Percentiles rank a stretch among this genome's conserved stretches.
phyloP scores from a whole-genome alignment of 2,888 invertebrate genomes.

The Cacoxenus indagator region DNA sequence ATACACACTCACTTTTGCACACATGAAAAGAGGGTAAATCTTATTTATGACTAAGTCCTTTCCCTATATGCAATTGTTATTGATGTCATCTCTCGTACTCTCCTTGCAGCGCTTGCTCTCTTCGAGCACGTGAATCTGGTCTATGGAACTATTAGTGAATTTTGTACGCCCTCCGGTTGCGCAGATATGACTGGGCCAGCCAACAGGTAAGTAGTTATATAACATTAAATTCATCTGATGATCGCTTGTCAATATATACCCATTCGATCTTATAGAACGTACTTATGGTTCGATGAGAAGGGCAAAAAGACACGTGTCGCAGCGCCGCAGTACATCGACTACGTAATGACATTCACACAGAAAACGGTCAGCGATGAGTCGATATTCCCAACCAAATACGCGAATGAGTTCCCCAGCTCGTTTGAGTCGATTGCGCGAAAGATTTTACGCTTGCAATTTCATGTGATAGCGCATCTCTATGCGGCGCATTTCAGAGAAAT shows the following conservation, averaged over 20 bases:
- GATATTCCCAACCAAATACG: constrained; percentile 98
- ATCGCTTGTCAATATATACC: background rate
- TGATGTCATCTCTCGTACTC: background rate
- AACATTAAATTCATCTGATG: background rate
- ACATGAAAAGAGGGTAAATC: too few species aligned
- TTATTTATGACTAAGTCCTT: background rate
- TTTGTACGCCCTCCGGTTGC: constrained; percentile 96
- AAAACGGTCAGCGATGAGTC: constrained; percentile 97
- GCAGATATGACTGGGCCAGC: constrained; percentile 97
- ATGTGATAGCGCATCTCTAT: constrained; percentile 98
- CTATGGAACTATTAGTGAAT: constrained; percentile 98
- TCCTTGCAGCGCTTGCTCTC: constrained; percentile 88
- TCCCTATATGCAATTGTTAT: background rate
- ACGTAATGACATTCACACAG: constrained; percentile 98
- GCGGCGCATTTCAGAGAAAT: constrained; percentile 98
- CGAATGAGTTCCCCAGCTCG: constrained; percentile 92
- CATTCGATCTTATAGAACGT: constrained; percentile 77
- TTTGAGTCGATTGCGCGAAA: constrained; percentile 96
- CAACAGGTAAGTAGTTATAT: constrained; percentile 86
- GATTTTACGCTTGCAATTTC: constrained; percentile 95
- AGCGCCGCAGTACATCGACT: constrained; percentile 98
- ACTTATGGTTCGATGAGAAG: constrained; percentile 99
- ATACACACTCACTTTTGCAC: too few species aligned
- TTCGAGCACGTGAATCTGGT: constrained; percentile 99
- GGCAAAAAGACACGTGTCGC: constrained; percentile 97